Evolutionary conservation across 1,140 invertebrate genomes (phyloP).

Genomic region (Planococcus citri): DNA sequence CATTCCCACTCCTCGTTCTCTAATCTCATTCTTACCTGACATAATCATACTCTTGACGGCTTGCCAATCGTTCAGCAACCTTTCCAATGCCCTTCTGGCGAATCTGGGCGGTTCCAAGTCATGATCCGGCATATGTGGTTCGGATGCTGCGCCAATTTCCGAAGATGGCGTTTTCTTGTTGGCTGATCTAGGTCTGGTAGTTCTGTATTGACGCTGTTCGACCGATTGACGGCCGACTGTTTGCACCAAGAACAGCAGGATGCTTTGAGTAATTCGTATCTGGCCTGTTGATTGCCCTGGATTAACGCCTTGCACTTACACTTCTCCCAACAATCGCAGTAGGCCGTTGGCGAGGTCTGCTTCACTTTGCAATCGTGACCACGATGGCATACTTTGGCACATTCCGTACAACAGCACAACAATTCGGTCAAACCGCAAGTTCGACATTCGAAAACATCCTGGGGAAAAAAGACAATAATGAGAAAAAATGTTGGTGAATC

Average conservation of each 20-base stretch:
- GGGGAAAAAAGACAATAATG: too few species aligned
- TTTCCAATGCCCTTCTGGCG: constrained; percentile 76
- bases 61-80: constrained; percentile 75
- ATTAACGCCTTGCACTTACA: constrained; percentile 94
- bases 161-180: constrained; percentile 47
- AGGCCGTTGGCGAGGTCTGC: constrained; percentile 93
- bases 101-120: constrained; percentile 95
- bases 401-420: constrained; percentile 97
- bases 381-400: constrained; percentile 72
- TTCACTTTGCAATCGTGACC: constrained; percentile 98
- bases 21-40: constrained; percentile 51
- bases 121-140: constrained; percentile 90
- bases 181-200: constrained; percentile 50
- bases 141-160: constrained; percentile 37
- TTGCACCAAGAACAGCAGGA: constrained; percentile 91
- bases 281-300: constrained; percentile 75
- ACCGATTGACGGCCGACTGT: constrained; percentile 90
- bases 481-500: too few species aligned
- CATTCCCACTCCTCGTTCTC: constrained; percentile 29
- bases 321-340: constrained; percentile 99
- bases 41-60: constrained; percentile 75
- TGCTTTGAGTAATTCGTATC: constrained; percentile 85
- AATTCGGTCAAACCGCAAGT: constrained; percentile 96
- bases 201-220: constrained; percentile 87
- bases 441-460: constrained; percentile 98